phyloP scores from a whole-genome alignment of 92 coral and sea anemone genomes.

The Scolanthus callimorphus region DNA sequence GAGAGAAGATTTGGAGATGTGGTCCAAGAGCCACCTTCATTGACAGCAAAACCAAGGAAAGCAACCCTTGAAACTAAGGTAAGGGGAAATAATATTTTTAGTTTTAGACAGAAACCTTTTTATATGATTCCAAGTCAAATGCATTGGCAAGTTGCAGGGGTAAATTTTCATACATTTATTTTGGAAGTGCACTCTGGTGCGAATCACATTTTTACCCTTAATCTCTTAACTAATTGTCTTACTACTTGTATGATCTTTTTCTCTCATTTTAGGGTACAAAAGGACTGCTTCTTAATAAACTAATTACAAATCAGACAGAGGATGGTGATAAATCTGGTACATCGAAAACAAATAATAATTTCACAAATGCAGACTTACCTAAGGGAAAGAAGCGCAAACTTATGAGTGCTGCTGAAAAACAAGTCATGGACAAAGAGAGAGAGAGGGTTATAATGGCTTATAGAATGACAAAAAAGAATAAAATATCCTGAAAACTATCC shows the following conservation, averaged over 20 bases:
- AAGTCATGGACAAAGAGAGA: slow-evolving; percentile 64
- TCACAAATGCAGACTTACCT: slow-evolving; percentile 1
- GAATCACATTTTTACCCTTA: neutral
- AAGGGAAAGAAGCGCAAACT: slow-evolving; percentile 80
- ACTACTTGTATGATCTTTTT: neutral
- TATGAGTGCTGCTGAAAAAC: slow-evolving; percentile 73
- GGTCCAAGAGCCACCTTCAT: slow-evolving; percentile 73
- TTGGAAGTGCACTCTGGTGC: neutral
- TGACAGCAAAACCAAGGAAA: slow-evolving; percentile 89
- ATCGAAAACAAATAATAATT: neutral
- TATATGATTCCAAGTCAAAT: too few species aligned
- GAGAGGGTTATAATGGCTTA: slow-evolving; percentile 63
- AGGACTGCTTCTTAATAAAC: slow-evolving; percentile 33
- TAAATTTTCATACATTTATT: neutral
- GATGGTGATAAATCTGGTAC: neutral
- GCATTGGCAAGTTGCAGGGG: too few species aligned
- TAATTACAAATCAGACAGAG: neutral
- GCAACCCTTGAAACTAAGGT: slow-evolving; percentile 46
- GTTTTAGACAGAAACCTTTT: too few species aligned
- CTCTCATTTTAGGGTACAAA: slow-evolving; percentile 38
- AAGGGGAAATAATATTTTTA: neutral
- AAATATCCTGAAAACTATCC: too few species aligned
- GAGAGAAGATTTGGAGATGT: slow-evolving; percentile 91
- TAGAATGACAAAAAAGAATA: slow-evolving; percentile 52
- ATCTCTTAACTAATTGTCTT: neutral